Evolutionary conservation across 2,888 invertebrate genomes (phyloP).

Genomic region (Drosophila paramelanica): DNA sequence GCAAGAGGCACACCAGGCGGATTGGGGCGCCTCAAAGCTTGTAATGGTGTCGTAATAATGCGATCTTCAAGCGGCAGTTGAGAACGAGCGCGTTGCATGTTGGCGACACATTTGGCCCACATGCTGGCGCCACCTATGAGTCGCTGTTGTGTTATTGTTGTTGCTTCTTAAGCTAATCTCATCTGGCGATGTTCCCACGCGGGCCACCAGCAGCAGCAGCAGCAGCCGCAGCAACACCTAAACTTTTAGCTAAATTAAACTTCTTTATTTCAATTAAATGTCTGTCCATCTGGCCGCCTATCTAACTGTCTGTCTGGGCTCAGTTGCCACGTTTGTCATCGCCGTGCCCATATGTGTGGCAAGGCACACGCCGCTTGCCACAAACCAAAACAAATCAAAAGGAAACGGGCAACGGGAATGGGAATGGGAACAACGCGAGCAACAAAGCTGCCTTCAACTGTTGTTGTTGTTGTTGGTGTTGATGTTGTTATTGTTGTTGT

Average conservation of each 20-base stretch:
- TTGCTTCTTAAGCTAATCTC: constrained; percentile 37
- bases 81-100: constrained; percentile 36
- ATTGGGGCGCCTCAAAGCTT: constrained; percentile 51
- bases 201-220: constrained; percentile 30
- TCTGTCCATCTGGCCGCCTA: constrained; percentile 24
- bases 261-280: constrained; percentile 79
- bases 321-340: constrained; percentile 71
- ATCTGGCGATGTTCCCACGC: constrained; percentile 65
- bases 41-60: constrained; percentile 79
- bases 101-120: constrained; percentile 65
- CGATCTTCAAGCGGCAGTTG: constrained; percentile 46
- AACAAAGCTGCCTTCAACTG: constrained; percentile 37
- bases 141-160: constrained; percentile 38
- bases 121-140: constrained; percentile 70
- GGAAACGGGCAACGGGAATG: constrained; percentile 42
- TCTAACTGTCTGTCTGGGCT: constrained; percentile 42
- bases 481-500: constrained; percentile 1
- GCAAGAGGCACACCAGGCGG: constrained; percentile 1
- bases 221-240: constrained; percentile 50
- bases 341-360: constrained; percentile 77
- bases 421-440: constrained; percentile 79
- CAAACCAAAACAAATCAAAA: constrained; percentile 55
- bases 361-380: constrained; percentile 62
- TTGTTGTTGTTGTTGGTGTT: constrained; percentile 8
- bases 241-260: constrained; percentile 72